Conservation (phyloP, 2,888 invertebrate species). For the Pomacea canaliculata region DNA sequence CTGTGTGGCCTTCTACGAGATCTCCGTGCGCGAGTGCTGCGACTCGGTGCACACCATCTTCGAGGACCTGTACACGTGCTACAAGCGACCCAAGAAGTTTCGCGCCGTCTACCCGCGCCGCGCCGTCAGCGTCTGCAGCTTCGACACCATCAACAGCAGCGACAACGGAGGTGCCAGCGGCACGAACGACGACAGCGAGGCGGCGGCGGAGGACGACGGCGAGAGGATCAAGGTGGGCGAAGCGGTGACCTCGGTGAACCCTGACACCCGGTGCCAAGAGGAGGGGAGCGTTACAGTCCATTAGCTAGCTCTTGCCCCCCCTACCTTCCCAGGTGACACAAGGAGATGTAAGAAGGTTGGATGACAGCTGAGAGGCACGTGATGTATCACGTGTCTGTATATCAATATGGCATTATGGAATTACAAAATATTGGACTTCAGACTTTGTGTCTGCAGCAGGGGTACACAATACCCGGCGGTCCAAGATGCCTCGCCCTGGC, state of each 20-base stretch:
- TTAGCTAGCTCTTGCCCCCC: not conserved
- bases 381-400: too few species aligned
- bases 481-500: not conserved
- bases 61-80: conserved; percentile 46
- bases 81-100: conserved; percentile 33
- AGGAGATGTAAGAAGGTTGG: not conserved
- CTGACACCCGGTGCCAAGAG: conserved; percentile 27
- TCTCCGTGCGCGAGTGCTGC: conserved; percentile 83
- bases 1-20: conserved; percentile 81
- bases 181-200: conserved; percentile 1
- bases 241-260: conserved; percentile 3
- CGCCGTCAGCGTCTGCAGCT: conserved; percentile 28
- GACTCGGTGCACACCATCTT: conserved; percentile 83
- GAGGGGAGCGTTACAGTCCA: conserved; percentile 21
- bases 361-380: too few species aligned
- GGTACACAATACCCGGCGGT: not conserved
- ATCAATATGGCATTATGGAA: too few species aligned
- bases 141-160: conserved; percentile 13
- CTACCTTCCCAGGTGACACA: too few species aligned
- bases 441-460: too few species aligned
- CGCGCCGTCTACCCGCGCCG: conserved; percentile 30
- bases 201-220: conserved; percentile 6
- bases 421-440: too few species aligned
- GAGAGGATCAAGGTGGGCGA: conserved; percentile 25
- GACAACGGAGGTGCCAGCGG: not conserved